Conservation (phyloP, 1,140 invertebrate genomes). For the Neodiprion pinetum region DNA sequence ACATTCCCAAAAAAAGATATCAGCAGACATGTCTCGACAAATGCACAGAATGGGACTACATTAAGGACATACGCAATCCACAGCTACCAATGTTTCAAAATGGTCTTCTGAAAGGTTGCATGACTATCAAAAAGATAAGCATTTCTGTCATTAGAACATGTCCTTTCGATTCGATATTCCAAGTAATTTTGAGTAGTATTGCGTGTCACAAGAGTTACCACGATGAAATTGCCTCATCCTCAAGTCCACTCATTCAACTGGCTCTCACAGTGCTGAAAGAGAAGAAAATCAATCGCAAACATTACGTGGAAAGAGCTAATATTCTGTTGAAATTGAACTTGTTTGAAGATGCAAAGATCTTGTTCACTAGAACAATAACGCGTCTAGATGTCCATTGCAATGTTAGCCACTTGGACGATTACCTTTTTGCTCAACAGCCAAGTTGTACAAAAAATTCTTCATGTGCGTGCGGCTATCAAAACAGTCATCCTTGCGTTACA, state of each 20-base stretch:
- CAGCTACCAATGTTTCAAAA: not conserved
- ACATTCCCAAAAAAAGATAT: not conserved
- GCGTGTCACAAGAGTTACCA: not conserved
- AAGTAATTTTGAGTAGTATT: conserved; percentile 17
- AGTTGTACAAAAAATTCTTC: not conserved
- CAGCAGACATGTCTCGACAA: not conserved
- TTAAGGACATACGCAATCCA: not conserved
- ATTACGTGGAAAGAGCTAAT: not conserved
- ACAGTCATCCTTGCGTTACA: not conserved
- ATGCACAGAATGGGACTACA: not conserved
- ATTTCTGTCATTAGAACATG: conserved; percentile 18
- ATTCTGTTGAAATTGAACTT: not conserved
- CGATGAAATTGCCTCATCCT: conserved; percentile 5
- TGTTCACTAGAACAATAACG: not conserved
- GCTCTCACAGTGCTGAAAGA: not conserved
- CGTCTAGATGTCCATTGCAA: not conserved
- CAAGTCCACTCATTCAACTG: not conserved
- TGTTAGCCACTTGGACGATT: not conserved
- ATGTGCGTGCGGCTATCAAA: not conserved
- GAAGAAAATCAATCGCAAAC: not conserved
- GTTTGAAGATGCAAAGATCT: not conserved
- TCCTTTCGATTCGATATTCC: conserved; percentile 23
- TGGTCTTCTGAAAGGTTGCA: not conserved
- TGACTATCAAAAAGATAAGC: not conserved
- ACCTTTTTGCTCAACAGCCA: not conserved